Conservation (phyloP, 2,888 invertebrate species). For the Nephrocerus scutellatus region DNA sequence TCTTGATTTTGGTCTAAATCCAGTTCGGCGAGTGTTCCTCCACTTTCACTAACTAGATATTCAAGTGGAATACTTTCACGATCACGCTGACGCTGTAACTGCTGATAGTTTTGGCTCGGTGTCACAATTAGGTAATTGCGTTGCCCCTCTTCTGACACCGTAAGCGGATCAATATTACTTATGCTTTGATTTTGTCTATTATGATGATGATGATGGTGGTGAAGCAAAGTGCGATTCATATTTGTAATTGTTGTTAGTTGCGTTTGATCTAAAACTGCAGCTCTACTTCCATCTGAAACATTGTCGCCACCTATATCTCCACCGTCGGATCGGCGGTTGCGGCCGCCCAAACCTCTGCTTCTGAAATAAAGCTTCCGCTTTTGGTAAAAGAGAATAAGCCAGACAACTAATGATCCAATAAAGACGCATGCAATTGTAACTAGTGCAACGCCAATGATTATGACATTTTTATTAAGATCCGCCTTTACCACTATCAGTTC, state of each 20-base stretch:
- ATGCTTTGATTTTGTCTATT: slow-evolving; percentile 4
- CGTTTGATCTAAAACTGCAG: slow-evolving; percentile 33
- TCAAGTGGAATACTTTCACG: not conserved
- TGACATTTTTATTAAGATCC: slow-evolving; percentile 37
- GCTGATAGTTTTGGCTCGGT: slow-evolving; percentile 36
- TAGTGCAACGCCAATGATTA: slow-evolving; percentile 71
- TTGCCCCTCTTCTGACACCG: slow-evolving; percentile 15
- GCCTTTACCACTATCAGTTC: slow-evolving; percentile 38
- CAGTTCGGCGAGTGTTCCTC: no score
- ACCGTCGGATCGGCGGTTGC: slow-evolving; percentile 13
- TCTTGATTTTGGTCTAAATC: slow-evolving; percentile 34
- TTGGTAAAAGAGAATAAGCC: slow-evolving; percentile 60
- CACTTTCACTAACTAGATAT: no score
- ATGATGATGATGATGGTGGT: slow-evolving; percentile 22
- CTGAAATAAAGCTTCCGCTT: slow-evolving; percentile 28
- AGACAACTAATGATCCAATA: slow-evolving; percentile 82
- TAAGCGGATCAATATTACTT: slow-evolving; percentile 8
- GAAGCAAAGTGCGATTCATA: slow-evolving; percentile 34
- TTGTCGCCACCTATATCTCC: slow-evolving; percentile 12
- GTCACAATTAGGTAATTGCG: slow-evolving; percentile 35
- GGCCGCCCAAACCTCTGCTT: slow-evolving; percentile 12
- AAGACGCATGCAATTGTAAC: slow-evolving; percentile 87
- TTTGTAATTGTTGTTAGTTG: slow-evolving; percentile 37
- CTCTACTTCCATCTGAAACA: slow-evolving; percentile 25
- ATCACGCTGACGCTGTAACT: slow-evolving; percentile 27